Conservation (phyloP, 1,140 invertebrate species). For the Habropoda laboriosa region DNA sequence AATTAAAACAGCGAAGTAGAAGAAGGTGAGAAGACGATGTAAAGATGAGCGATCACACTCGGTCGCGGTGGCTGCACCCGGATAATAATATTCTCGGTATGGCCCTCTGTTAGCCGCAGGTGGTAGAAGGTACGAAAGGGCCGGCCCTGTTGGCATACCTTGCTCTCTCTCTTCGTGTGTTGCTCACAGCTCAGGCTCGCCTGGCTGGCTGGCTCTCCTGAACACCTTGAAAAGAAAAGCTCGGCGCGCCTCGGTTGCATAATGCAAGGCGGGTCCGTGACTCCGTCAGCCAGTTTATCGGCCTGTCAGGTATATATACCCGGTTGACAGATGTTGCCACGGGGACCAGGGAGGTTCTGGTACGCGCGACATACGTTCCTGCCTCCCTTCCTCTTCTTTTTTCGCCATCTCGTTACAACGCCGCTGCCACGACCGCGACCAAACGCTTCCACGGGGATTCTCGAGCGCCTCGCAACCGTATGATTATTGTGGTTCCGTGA, state of each 20-base stretch:
- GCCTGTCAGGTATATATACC: slow-evolving; percentile 53
- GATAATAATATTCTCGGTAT: slow-evolving; percentile 58
- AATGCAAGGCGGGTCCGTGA: slow-evolving; percentile 58
- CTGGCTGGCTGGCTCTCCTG: slow-evolving; percentile 15
- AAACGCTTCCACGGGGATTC: slow-evolving; percentile 7
- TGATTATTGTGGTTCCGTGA: slow-evolving; percentile 41
- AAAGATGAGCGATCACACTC: slow-evolving; percentile 41
- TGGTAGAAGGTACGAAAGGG: slow-evolving; percentile 33
- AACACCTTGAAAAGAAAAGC: slow-evolving; percentile 51
- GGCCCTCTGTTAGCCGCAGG: slow-evolving; percentile 38
- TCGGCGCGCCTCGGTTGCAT: slow-evolving; percentile 53
- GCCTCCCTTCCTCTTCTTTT: slow-evolving; percentile 8
- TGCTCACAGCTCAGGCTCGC: neutral
- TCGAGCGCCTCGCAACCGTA: neutral
- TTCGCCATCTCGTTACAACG: neutral
- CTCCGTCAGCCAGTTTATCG: slow-evolving; percentile 65
- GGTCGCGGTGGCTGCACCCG: slow-evolving; percentile 51
- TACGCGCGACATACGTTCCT: slow-evolving; percentile 32
- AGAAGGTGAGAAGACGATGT: slow-evolving; percentile 31
- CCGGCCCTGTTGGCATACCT: neutral
- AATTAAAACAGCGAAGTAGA: slow-evolving; percentile 25
- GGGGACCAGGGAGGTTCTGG: slow-evolving; percentile 5
- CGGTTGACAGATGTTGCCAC: slow-evolving; percentile 62
- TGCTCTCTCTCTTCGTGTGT: too few relatives aligned
- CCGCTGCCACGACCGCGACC: too few relatives aligned